Evolutionary conservation across 2,113 vertebrate species (phyloP).

Genomic region (Mormoops blainvillei): DNA sequence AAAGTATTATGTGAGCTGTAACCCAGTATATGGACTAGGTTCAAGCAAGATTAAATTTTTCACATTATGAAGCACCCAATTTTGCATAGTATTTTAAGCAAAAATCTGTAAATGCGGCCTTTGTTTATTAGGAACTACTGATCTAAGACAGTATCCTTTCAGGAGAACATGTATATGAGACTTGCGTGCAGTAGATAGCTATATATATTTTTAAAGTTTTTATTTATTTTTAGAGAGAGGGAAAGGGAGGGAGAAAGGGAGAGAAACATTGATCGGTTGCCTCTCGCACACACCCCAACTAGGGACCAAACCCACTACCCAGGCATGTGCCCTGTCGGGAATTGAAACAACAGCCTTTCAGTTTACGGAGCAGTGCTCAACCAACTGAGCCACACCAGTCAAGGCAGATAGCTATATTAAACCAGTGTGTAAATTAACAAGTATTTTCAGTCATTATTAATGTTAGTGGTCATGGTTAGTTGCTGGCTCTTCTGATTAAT

Average conservation of each 20-base stretch:
- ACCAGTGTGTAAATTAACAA: neutral
- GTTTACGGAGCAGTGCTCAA: too few species aligned
- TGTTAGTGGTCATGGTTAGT: neutral
- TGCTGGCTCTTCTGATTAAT: neutral
- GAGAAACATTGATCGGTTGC: too few species aligned
- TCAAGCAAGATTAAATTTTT: slow-evolving; percentile 50
- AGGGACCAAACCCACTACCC: too few species aligned
- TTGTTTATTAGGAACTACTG: neutral
- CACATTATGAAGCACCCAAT: neutral
- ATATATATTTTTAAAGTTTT: too few species aligned
- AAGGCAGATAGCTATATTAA: neutral
- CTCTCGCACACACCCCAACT: too few species aligned
- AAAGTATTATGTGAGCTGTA: neutral
- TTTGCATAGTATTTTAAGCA: slow-evolving; percentile 1
- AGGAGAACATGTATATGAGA: neutral
- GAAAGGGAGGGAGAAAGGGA: too few species aligned
- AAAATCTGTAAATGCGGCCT: slow-evolving; percentile 25
- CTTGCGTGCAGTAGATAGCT: neutral
- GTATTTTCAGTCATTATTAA: neutral
- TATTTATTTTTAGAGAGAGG: too few species aligned
- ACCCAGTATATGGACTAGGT: neutral
- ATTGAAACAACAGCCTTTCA: too few species aligned
- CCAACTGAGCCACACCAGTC: too few species aligned
- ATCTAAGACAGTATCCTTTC: neutral
- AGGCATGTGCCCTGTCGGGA: too few species aligned